Conservation (phyloP, 1,140 invertebrate species). For the Ips nitidus region DNA sequence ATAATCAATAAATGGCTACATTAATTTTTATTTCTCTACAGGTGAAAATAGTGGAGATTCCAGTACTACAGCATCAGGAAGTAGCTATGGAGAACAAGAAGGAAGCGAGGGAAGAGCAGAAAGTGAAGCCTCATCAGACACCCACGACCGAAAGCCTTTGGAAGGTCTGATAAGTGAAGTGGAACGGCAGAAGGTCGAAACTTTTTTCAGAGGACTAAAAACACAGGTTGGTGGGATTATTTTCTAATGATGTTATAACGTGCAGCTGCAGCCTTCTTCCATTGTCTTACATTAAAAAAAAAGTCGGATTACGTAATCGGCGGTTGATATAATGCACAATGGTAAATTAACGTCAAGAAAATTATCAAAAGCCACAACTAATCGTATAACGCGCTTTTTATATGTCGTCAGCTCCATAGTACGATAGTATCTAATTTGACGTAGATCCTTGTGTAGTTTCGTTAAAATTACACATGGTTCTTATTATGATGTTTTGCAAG, state of each 20-base stretch:
- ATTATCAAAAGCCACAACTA: neutral
- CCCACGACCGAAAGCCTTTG: constrained; percentile 47
- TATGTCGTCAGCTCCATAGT: no score
- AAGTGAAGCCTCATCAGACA: constrained; percentile 45
- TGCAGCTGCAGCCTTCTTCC: no score
- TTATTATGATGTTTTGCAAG: no score
- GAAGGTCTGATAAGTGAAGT: constrained; percentile 60
- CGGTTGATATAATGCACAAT: neutral
- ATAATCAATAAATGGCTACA: no score
- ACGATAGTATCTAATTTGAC: neutral
- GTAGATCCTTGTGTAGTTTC: neutral
- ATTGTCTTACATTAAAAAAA: no score
- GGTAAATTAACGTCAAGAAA: constrained; percentile 1
- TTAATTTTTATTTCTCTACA: constrained; percentile 31
- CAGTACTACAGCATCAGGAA: constrained; percentile 56
- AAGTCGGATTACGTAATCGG: neutral
- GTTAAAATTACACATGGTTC: no score
- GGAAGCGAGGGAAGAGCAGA: constrained; percentile 48
- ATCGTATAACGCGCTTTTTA: no score
- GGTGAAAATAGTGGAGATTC: constrained; percentile 56
- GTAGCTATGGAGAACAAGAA: constrained; percentile 54
- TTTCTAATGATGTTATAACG: neutral
- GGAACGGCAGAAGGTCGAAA: constrained; percentile 76
- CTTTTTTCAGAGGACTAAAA: constrained; percentile 77
- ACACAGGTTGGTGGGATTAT: constrained; percentile 60